Conservation (phyloP, 2,797 vertebrate species). For the Gypaetus barbatus region DNA sequence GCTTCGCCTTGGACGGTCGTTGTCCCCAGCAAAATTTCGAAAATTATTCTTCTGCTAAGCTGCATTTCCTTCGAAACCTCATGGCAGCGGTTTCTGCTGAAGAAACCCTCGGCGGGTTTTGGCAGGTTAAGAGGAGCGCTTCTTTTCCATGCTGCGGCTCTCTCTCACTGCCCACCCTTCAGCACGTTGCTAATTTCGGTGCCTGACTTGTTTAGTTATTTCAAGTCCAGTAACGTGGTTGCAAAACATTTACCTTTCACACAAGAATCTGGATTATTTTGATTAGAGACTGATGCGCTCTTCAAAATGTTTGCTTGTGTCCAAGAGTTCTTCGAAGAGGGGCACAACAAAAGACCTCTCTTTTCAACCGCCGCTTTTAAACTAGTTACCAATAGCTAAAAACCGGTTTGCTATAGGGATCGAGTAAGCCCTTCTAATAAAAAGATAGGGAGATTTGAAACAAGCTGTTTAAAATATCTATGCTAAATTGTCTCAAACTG, state of each 20-base stretch:
- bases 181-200: neutral
- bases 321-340: neutral
- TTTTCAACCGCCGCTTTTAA: neutral
- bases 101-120: neutral
- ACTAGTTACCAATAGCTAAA: neutral
- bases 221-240: constrained; percentile 41
- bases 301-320: constrained; percentile 47
- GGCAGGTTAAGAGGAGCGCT: neutral
- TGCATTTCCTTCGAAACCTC: constrained; percentile 4
- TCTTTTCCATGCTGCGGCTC: neutral
- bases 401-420: neutral
- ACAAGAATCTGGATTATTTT: constrained; percentile 56
- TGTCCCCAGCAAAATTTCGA: neutral
- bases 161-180: neutral
- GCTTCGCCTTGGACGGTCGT: neutral
- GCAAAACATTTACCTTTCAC: constrained; percentile 61
- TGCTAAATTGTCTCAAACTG: neutral
- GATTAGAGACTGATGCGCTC: constrained; percentile 22
- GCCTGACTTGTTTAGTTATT: constrained; percentile 31
- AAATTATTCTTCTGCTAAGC: neutral
- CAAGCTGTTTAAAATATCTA: neutral
- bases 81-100: neutral
- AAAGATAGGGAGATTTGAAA: neutral
- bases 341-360: neutral
- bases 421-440: neutral